Evolutionary conservation across 37 sponge, comb jelly and placozoan genomes (phyloP).

Genomic region (Halichondria panicea): DNA sequence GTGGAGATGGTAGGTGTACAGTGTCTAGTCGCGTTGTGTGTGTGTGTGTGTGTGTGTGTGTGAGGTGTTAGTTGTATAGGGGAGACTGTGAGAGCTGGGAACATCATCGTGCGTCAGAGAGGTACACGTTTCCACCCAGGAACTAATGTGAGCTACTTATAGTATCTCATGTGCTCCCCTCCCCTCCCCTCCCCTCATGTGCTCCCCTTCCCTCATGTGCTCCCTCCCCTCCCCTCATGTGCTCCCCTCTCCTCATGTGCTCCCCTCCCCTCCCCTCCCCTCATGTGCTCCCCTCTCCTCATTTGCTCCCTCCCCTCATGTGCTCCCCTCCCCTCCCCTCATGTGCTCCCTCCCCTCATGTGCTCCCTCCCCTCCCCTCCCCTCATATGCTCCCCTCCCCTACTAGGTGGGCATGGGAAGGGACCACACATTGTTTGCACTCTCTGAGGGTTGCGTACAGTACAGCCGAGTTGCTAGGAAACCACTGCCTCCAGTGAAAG

Average conservation of each 20-base stretch:
- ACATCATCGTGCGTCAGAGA: conserved; percentile 75
- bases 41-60: conserved; percentile 9
- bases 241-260: not conserved
- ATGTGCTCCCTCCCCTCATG: not conserved
- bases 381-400: not conserved
- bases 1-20: conserved; percentile 71
- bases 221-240: not conserved
- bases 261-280: not conserved
- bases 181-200: not conserved
- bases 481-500: conserved; percentile 31
- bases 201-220: not conserved
- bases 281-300: not conserved
- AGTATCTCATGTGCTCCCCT: not conserved
- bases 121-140: conserved; percentile 83
- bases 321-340: not conserved
- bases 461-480: conserved; percentile 56
- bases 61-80: conserved; percentile 32
- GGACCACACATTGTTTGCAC: conserved; percentile 85
- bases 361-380: not conserved
- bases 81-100: conserved; percentile 72
- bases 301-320: not conserved
- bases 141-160: conserved; percentile 54
- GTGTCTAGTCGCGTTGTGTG: not conserved
- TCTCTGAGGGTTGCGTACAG: conserved; percentile 76
- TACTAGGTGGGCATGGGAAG: conserved; percentile 88